phyloP scores from a whole-genome alignment of 2,888 invertebrate species.

The Epicampocera succincta region DNA sequence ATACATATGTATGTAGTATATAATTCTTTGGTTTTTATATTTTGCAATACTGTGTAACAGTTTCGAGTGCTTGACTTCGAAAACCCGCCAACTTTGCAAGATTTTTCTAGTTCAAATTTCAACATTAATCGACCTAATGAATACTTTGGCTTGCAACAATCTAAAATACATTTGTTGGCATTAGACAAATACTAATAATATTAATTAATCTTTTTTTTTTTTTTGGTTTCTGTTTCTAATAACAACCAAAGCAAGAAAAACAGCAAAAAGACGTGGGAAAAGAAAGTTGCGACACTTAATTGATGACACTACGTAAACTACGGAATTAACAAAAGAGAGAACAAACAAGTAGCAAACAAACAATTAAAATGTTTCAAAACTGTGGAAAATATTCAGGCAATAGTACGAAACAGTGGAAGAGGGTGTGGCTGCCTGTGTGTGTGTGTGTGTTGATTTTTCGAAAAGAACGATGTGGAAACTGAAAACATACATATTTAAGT shows the following conservation, averaged over 20 bases:
- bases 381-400: too few species aligned
- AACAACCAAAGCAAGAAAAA: not conserved
- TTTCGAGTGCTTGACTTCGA: constrained; percentile 14
- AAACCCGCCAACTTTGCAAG: constrained; percentile 18
- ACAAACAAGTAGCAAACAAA: too few species aligned
- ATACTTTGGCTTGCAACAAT: not conserved
- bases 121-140: constrained; percentile 19
- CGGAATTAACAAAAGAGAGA: too few species aligned
- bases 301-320: constrained; percentile 1
- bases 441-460: too few species aligned
- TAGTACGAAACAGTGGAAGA: too few species aligned
- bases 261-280: constrained; percentile 40
- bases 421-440: too few species aligned
- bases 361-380: too few species aligned
- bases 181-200: not conserved
- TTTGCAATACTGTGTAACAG: constrained; percentile 28
- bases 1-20: too few species aligned
- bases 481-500: too few species aligned
- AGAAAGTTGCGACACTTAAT: constrained; percentile 46
- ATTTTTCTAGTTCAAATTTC: constrained; percentile 38
- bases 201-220: not conserved
- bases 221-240: too few species aligned
- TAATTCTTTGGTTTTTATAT: constrained; percentile 1
- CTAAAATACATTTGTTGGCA: constrained; percentile 2
- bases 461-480: too few species aligned